Evolutionary conservation across 2,797 vertebrate species (phyloP), one percentile per base, ranked within the genome.

Genomic region (Cyclura pinguis): DNA sequence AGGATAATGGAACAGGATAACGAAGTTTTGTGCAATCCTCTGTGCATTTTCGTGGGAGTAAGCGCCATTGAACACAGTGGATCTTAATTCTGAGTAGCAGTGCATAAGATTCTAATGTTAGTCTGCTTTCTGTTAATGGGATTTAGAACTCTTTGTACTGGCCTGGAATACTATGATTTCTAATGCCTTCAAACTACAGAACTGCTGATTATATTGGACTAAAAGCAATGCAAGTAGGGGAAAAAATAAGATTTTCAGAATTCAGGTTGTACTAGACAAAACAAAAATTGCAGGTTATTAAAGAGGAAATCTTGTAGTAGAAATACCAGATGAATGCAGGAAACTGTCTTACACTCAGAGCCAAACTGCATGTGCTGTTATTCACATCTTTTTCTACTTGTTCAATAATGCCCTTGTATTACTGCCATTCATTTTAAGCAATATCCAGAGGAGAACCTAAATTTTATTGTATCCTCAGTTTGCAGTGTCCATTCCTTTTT

Each of bases 101-200:
- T 47, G 42, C 42, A 47, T 47, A 78, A 18, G 42, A 5, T 78
- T 50, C 22, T 29, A 22, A 24, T 89, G n/a, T 88, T 90, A 57
- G 14, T 84, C 84, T 64, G 16, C 90, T 91, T 42, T 13, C 0
- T 64, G 29, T 76, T 84, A 80, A 91, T 55, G 57, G 84, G 89
- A 72, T 55, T 91, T 92, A 89, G 93, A 93, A 92, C 81, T 22
- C 62, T 0, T 62, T 89, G n/a, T 81, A 16, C 64, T 67, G 88
- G 62, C 62, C 32, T 8, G 64, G 78, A 92, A 59, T 76, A 14
- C 52, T 57, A 73, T 88, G 80, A 52, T 84, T 91, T 82, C 12
- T 90, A 73, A 22, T 13, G 4, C 32, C 88, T 92, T 89, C 0
- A 0, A 32, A 64, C 62, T n/a, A 73, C 73, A 47, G 84, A 87